Conservation (phyloP, 2,797 vertebrate genomes). For the Parotocinclus haroldoi region DNA sequence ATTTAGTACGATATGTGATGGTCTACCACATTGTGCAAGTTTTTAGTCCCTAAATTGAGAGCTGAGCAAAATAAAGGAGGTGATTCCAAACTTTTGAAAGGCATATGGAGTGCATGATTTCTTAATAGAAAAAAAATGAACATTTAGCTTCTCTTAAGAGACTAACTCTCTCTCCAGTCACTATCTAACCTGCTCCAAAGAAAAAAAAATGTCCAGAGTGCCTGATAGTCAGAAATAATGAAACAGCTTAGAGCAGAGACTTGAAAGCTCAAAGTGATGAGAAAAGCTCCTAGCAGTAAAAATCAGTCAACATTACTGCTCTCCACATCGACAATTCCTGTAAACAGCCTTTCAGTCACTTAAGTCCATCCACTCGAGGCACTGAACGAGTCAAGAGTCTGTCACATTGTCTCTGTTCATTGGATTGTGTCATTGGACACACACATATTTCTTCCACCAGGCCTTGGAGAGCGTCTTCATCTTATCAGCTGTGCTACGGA, state of each 20-base stretch:
- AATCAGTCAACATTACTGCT: neutral
- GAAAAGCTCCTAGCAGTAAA: neutral
- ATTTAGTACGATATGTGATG: too few species aligned
- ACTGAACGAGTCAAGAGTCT: constrained; percentile 5
- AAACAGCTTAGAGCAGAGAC: constrained; percentile 11
- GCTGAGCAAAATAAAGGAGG: neutral
- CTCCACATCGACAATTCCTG: neutral
- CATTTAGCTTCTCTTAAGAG: neutral
- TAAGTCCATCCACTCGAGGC: constrained; percentile 12
- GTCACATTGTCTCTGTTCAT: constrained; percentile 17
- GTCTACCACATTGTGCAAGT: neutral
- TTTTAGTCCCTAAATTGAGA: neutral
- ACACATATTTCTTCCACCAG: constrained; percentile 86
- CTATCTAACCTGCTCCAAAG: constrained; percentile 11
- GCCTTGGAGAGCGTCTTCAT: constrained; percentile 83
- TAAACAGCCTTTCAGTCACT: constrained; percentile 7
- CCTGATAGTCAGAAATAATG: neutral
- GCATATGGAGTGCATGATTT: constrained; percentile 13
- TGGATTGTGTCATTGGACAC: constrained; percentile 64
- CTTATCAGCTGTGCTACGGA: constrained; percentile 76
- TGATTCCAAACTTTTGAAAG: constrained; percentile 6
- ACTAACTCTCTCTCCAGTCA: constrained; percentile 1
- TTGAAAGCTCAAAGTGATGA: neutral
- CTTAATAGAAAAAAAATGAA: neutral
- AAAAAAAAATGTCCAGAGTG: constrained; percentile 5